phyloP scores from a whole-genome alignment of 2,888 invertebrate species.

The Odontocerum albicorne region DNA sequence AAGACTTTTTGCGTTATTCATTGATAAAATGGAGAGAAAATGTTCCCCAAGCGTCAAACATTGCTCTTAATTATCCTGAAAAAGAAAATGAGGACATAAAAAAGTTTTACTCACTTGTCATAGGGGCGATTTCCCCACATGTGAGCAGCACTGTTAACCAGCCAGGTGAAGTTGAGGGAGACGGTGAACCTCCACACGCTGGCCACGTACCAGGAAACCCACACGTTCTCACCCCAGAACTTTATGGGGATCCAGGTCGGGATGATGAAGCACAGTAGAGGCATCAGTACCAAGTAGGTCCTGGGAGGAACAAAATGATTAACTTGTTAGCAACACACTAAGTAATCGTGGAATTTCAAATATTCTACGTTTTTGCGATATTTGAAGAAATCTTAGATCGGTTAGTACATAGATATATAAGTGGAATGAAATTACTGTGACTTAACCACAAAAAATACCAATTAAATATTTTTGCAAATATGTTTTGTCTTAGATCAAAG shows the following conservation, averaged over 20 bases:
- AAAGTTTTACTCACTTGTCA: conserved; percentile 66
- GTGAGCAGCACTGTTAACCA: conserved; percentile 92
- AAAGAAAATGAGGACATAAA: not conserved
- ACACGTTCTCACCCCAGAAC: conserved; percentile 73
- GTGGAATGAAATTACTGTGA: too few relatives aligned
- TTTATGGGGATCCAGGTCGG: conserved; percentile 78
- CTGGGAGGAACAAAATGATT: conserved; percentile 58
- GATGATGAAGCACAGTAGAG: conserved; percentile 75
- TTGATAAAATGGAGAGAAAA: not conserved
- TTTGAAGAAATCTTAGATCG: too few relatives aligned
- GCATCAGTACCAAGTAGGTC: conserved; percentile 74
- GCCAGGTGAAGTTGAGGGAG: conserved; percentile 85
- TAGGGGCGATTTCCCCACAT: conserved; percentile 90
- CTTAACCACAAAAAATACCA: too few relatives aligned
- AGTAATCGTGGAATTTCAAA: not conserved
- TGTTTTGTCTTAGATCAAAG: too few relatives aligned
- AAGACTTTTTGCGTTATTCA: too few relatives aligned
- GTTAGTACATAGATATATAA: too few relatives aligned
- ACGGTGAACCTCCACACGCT: conserved; percentile 76
- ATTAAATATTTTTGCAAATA: too few relatives aligned
- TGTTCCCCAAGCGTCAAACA: not conserved
- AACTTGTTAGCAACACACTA: not conserved
- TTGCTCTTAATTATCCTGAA: not conserved
- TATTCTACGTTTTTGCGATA: not conserved
- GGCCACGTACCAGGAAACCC: conserved; percentile 75